phyloP scores from a whole-genome alignment of 2,113 vertebrate species.

The Psettodes erumei region DNA sequence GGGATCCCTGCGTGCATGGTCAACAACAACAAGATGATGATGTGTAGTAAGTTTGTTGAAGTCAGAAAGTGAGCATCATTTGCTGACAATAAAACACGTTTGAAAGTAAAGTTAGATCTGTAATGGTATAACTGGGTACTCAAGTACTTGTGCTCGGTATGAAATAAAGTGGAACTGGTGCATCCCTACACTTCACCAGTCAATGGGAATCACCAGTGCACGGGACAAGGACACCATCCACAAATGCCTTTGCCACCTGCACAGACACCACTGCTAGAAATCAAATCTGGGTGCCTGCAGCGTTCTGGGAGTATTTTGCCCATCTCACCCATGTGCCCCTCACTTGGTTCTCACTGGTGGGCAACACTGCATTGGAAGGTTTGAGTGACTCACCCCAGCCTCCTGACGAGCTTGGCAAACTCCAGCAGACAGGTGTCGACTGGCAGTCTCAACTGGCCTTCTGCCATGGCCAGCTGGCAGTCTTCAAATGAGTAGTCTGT shows the following conservation, averaged over 20 bases:
- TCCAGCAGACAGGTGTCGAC: constrained; percentile 93
- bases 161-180: too few species aligned
- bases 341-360: constrained; percentile 28
- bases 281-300: background rate
- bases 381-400: constrained; percentile 88
- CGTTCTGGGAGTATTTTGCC: constrained; percentile 20
- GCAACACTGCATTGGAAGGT: constrained; percentile 34
- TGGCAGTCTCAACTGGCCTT: constrained; percentile 93
- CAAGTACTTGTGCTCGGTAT: too few species aligned
- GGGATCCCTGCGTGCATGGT: too few species aligned
- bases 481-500: constrained; percentile 98
- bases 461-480: constrained; percentile 95
- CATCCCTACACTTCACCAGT: too few species aligned
- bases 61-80: too few species aligned
- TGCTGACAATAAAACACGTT: too few species aligned
- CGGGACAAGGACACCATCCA: background rate
- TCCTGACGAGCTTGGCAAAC: constrained; percentile 94
- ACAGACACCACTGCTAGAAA: constrained; percentile 1
- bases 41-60: too few species aligned
- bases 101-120: too few species aligned
- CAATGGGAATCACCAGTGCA: background rate
- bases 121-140: too few species aligned
- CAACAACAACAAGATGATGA: too few species aligned
- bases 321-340: background rate
- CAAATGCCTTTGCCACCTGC: background rate